These are phyloP conservation scores for Bradysia coprophila DNA, from an alignment of 1,140 invertebrate species.

Conservation along the genomic window DNA sequence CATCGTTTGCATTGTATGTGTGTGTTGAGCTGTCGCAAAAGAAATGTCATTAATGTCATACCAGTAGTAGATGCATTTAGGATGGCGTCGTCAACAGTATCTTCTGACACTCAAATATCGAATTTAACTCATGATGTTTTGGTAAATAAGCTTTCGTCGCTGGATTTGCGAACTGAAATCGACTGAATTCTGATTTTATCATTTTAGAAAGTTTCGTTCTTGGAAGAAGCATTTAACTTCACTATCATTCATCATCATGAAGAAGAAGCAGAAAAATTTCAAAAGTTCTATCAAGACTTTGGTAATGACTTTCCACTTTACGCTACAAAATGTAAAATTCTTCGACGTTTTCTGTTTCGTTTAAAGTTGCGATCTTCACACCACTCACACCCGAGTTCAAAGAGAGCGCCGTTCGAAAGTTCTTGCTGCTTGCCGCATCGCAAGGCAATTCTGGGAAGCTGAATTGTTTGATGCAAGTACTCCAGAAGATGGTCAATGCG, in stretches of 20 bases:
- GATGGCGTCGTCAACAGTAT: background rate
- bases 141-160: background rate
- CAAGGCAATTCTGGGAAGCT: background rate
- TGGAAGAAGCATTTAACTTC: conserved; percentile 1
- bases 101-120: background rate
- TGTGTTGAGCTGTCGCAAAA: too few species aligned
- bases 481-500: background rate
- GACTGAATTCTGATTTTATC: background rate
- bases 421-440: background rate
- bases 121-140: background rate
- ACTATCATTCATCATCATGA: background rate
- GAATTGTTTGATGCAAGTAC: background rate
- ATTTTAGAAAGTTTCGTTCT: conserved; percentile 1
- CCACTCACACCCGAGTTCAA: background rate
- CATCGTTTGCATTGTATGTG: too few species aligned
- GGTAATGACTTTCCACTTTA: background rate
- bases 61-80: background rate
- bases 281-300: background rate
- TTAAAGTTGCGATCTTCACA: background rate
- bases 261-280: background rate
- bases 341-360: background rate
- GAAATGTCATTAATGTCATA: too few species aligned
- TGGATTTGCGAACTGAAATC: background rate
- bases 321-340: background rate
- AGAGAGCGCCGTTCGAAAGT: background rate